Evolutionary conservation across 2,113 vertebrate species (phyloP), one percentile per base, ranked within the genome.

Genomic region (Chaenocephalus aceratus): DNA sequence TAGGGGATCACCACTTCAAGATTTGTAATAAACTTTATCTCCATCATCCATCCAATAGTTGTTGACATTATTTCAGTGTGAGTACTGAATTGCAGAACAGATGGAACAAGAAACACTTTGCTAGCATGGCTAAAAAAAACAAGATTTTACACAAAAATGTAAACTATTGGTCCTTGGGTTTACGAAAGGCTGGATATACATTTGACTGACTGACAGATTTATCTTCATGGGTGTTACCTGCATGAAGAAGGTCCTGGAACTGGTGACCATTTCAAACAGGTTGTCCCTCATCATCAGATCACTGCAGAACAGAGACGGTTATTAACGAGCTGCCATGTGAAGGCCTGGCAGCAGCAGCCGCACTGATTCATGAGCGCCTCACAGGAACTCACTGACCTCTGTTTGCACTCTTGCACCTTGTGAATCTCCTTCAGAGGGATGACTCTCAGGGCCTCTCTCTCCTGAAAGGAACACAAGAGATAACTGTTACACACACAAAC

Each of bases 211-310:
- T 30, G 36, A 41, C 36, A 41, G 36, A 41, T 30, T 30, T 30
- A 30, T 30, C 30, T 5, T 6, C 3, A 1, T 16, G 46, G 3
- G 34, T 51, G 76, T 94, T 94, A 99, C 98, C 97, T 99, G 98
- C 18, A 99, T 93, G 89, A 96, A 99, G 95, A 99, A 99, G 49
- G 97, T 99, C 91, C 98, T 96, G 84, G 96, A 97, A 72, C 93
- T 95, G 85, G 98, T 99, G 89, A 99, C 97, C 82, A 99, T 95
- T 94, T 99, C 97, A 88, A 99, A 99, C 77, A 99, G 95, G 94
- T 99, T 99, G 95, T 99, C 98, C 90, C 98, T 97, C 97, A 98
- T 96, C 97, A 98, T 97, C 79, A 96, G 96, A 76, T 99, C 98
- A 88, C 98, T 99, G 90, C 34, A 41, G 61, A 21, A 63, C 52